Conservation (phyloP, 1,140 invertebrate genomes). For the Drosophila sp. region DNA sequence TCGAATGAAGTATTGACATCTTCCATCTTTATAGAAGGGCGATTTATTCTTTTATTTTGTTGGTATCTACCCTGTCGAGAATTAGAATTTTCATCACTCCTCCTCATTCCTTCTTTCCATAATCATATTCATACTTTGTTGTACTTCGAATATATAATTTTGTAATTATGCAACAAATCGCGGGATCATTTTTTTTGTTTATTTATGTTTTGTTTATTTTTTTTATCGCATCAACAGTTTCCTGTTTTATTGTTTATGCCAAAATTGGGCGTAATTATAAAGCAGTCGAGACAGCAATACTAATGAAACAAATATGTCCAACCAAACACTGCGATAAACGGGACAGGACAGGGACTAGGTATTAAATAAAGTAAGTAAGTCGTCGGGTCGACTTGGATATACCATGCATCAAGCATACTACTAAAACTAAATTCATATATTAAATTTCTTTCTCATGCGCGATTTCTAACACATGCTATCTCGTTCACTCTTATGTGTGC, state of each 20-base stretch:
- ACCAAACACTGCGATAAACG: not conserved
- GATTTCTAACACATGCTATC: too few relatives aligned
- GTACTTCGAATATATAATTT: constrained; percentile 28
- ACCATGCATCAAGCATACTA: too few relatives aligned
- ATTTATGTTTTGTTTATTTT: constrained; percentile 18
- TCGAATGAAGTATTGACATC: not conserved
- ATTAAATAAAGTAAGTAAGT: not conserved
- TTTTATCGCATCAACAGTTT: constrained; percentile 53
- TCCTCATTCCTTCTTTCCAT: not conserved
- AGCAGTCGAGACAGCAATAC: constrained; percentile 62
- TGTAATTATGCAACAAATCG: constrained; percentile 29
- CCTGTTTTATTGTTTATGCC: constrained; percentile 66
- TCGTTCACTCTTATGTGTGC: too few relatives aligned
- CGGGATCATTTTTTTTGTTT: constrained; percentile 4
- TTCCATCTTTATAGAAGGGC: too few relatives aligned
- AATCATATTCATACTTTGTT: not conserved
- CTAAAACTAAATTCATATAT: too few relatives aligned
- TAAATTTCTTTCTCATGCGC: too few relatives aligned
- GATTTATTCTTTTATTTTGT: not conserved
- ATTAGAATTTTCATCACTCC: constrained; percentile 13
- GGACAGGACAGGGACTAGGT: not conserved
- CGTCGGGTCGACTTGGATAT: too few relatives aligned
- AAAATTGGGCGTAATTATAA: constrained; percentile 59
- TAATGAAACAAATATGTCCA: constrained; percentile 46
- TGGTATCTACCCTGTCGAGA: not conserved